Evolutionary conservation across 2,113 vertebrate genomes (phyloP).

Genomic region (Neomonachus schauinslandi): DNA sequence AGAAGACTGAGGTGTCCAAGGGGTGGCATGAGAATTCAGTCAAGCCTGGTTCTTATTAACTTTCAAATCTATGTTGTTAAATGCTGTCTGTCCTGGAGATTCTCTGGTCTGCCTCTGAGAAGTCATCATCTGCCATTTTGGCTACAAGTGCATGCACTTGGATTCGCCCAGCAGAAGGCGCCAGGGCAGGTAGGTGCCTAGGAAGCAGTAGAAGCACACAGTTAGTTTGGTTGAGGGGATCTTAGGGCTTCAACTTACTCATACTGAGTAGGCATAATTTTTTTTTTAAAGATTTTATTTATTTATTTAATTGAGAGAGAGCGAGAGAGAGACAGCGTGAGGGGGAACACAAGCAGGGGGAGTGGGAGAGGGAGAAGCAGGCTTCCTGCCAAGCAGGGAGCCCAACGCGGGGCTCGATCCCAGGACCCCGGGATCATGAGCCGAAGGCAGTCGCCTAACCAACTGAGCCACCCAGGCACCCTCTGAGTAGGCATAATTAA

Average conservation of each 20-base stretch:
- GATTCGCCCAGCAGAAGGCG: not conserved
- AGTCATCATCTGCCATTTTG: not conserved
- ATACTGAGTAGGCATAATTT: not conserved
- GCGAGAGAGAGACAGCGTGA: too few species aligned
- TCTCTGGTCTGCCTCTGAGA: not conserved
- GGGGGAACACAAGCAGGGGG: too few species aligned
- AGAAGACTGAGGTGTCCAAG: not conserved
- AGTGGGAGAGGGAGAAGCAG: too few species aligned
- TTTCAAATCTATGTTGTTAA: not conserved
- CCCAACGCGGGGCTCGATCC: too few species aligned
- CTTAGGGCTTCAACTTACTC: not conserved
- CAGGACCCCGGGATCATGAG: too few species aligned
- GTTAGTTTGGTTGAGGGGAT: not conserved
- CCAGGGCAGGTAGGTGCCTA: not conserved
- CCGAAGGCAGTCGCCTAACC: too few species aligned
- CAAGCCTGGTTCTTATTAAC: not conserved
- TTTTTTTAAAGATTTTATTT: too few species aligned
- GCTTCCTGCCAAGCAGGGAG: too few species aligned
- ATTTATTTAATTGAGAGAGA: too few species aligned
- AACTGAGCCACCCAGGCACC: too few species aligned
- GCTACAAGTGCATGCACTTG: not conserved
- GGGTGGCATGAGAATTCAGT: not conserved
- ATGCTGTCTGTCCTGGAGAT: not conserved
- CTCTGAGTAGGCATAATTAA: not conserved
- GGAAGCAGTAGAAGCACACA: not conserved